Conservation (phyloP, 2,888 invertebrate genomes). For the Bellardia bayeri region DNA sequence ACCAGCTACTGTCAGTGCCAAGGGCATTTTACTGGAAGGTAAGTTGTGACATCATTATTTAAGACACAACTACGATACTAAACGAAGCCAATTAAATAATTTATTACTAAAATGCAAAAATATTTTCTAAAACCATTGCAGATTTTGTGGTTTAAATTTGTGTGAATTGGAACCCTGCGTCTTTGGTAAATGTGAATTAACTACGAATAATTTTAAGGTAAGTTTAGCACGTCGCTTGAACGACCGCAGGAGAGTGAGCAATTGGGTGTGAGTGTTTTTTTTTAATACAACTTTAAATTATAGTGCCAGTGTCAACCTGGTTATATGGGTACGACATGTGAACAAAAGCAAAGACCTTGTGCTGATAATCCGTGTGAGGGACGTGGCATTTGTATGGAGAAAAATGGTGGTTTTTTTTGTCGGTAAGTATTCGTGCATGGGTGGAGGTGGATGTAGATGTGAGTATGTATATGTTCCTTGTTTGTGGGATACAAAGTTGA, state of each 20-base stretch:
- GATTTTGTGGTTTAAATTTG: conserved; percentile 90
- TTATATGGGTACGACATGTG: conserved; percentile 88
- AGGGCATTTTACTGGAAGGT: conserved; percentile 89
- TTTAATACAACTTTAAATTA: conserved; percentile 71
- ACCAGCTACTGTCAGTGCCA: conserved; percentile 88
- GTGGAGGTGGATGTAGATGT: neutral
- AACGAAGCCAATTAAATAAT: conserved; percentile 6
- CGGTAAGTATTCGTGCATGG: conserved; percentile 80
- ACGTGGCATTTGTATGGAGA: conserved; percentile 89
- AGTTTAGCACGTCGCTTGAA: conserved; percentile 12
- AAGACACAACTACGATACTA: neutral
- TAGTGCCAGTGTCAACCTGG: conserved; percentile 89
- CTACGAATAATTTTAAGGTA: conserved; percentile 82
- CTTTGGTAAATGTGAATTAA: conserved; percentile 85
- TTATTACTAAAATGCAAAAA: conserved; percentile 8
- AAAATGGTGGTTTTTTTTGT: conserved; percentile 88
- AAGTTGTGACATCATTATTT: conserved; percentile 58
- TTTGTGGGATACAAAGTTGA: neutral
- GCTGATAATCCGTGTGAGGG: conserved; percentile 90
- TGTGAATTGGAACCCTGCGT: conserved; percentile 88
- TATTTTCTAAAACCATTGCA: conserved; percentile 68
- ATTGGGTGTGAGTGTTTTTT: conserved; percentile 5
- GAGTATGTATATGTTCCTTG: neutral
- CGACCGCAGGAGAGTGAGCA: neutral
- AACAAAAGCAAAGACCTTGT: conserved; percentile 89